phyloP scores from a whole-genome alignment of 2,888 invertebrate species.

The Xylocampa areola region DNA sequence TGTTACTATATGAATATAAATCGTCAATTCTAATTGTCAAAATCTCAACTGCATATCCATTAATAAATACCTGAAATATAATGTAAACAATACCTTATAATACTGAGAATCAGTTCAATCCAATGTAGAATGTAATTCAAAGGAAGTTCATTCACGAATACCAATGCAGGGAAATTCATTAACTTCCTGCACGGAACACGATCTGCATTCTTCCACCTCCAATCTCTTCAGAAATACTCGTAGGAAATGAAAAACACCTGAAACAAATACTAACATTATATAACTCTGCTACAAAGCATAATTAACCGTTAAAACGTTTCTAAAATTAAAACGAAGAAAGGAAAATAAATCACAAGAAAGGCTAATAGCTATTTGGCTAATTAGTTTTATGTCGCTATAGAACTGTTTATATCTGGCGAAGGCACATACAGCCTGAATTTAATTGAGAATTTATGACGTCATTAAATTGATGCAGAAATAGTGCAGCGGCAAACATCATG shows the following conservation, averaged over 20 bases:
- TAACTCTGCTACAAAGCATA: constrained; percentile 5
- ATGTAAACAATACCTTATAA: too few species aligned
- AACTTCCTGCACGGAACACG: constrained; percentile 16
- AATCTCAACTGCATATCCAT: too few species aligned
- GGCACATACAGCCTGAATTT: constrained; percentile 70
- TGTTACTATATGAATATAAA: too few species aligned
- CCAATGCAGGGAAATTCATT: constrained; percentile 30
- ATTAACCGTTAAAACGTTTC: constrained; percentile 18
- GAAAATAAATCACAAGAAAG: constrained; percentile 54
- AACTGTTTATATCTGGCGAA: constrained; percentile 63
- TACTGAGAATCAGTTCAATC: constrained; percentile 20
- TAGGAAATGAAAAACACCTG: too few species aligned
- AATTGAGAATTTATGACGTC: constrained; percentile 86
- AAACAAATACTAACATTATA: constrained; percentile 16
- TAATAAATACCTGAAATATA: too few species aligned
- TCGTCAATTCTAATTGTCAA: too few species aligned
- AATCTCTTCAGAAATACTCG: constrained; percentile 1
- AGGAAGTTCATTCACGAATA: constrained; percentile 27
- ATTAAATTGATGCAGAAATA: constrained; percentile 87
- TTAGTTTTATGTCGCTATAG: constrained; percentile 59
- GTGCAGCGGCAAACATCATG: constrained; percentile 72
- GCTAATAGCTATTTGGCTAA: constrained; percentile 60
- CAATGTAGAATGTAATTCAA: constrained; percentile 8
- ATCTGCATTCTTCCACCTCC: constrained; percentile 21
- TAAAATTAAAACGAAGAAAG: constrained; percentile 35